Conservation (phyloP, 2,888 invertebrate species). For the Platerodrilus igneus region DNA sequence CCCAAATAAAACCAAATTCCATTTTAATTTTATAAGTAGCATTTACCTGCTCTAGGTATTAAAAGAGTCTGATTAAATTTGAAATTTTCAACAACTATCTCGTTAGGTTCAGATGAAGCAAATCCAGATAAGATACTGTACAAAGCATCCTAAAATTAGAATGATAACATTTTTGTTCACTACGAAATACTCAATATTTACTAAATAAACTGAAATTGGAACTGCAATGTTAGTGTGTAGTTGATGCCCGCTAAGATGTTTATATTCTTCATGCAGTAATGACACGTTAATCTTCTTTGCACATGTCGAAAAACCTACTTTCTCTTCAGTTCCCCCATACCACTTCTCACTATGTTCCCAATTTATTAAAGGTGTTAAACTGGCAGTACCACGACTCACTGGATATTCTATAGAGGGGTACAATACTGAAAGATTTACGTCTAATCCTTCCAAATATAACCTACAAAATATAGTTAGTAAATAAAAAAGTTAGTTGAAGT, state of each 20-base stretch:
- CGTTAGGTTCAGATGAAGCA: constrained; percentile 33
- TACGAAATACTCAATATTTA: constrained; percentile 21
- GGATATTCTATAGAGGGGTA: constrained; percentile 77
- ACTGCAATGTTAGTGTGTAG: constrained; percentile 40
- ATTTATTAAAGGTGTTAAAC: constrained; percentile 73
- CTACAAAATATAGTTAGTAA: no score
- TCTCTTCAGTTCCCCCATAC: constrained; percentile 49
- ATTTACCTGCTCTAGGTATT: constrained; percentile 39
- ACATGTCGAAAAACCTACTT: constrained; percentile 38
- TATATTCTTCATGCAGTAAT: constrained; percentile 48
- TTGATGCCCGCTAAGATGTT: constrained; percentile 41
- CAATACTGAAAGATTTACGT: constrained; percentile 69
- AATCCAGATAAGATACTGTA: constrained; percentile 34
- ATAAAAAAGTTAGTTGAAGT: not conserved
- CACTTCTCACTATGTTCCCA: constrained; percentile 88
- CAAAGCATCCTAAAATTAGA: constrained; percentile 32
- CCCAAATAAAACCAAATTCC: not conserved
- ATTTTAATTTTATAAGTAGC: no score
- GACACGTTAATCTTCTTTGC: constrained; percentile 47
- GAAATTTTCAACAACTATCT: constrained; percentile 43
- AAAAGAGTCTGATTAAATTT: constrained; percentile 38
- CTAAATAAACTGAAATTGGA: constrained; percentile 40
- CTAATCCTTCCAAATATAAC: constrained; percentile 74
- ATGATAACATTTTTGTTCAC: no score
- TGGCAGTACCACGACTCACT: constrained; percentile 81